Percentiles rank a stretch among this genome's conserved stretches.
These are phyloP conservation scores for Chaenodraco wilsoni DNA, from an alignment of 2,797 vertebrate species.

Conservation along the genomic window DNA sequence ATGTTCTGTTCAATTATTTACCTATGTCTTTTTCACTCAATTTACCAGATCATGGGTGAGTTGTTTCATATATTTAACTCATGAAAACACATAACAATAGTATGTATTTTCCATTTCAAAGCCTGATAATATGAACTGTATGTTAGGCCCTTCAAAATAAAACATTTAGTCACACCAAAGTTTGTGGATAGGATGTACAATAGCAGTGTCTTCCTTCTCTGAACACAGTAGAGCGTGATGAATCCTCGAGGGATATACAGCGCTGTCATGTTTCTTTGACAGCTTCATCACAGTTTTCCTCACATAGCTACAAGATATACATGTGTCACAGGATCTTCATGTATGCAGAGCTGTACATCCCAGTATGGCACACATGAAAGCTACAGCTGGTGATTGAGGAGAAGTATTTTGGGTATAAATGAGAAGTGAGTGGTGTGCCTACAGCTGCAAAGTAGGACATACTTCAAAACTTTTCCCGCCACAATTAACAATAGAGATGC, in stretches of 20 bases:
- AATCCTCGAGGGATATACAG: slow-evolving; percentile 50
- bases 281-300: slow-evolving; percentile 51
- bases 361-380: background rate
- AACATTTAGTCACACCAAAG: background rate
- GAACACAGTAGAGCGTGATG: slow-evolving; percentile 44
- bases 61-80: background rate
- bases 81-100: background rate
- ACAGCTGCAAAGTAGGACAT: too few relatives aligned
- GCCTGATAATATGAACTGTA: background rate
- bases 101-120: background rate
- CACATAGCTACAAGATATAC: slow-evolving; percentile 40
- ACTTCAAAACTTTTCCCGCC: background rate
- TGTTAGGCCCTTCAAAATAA: slow-evolving; percentile 13
- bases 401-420: background rate
- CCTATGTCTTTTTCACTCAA: background rate
- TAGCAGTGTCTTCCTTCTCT: slow-evolving; percentile 27
- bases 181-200: slow-evolving; percentile 10
- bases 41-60: slow-evolving; percentile 8
- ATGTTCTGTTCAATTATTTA: slow-evolving; percentile 59
- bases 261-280: slow-evolving; percentile 61
- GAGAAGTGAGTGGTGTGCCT: background rate
- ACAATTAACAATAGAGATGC: slow-evolving; percentile 16
- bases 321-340: slow-evolving; percentile 44
- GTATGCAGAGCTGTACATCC: slow-evolving; percentile 24
- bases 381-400: background rate